phyloP scores from a whole-genome alignment of 2,113 vertebrate genomes.

The Gadus chalcogrammus region DNA sequence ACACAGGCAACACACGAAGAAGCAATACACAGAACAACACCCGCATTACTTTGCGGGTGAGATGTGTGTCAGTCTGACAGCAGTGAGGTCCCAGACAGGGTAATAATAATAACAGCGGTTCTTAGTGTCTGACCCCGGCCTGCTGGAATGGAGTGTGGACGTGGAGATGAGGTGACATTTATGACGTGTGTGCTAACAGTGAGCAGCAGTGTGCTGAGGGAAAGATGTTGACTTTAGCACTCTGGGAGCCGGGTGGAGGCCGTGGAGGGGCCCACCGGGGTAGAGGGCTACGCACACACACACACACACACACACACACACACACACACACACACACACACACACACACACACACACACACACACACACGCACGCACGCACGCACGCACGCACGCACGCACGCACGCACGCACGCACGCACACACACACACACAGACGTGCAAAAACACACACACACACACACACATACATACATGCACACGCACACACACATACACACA shows the following conservation, averaged over 20 bases:
- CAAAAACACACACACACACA: no score
- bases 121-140: conserved; percentile 20
- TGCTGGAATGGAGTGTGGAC: conserved; percentile 37
- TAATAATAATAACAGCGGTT: conserved; percentile 22
- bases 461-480: no score
- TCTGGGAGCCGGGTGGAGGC: conserved; percentile 24
- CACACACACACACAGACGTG: no score
- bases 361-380: neutral
- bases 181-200: conserved; percentile 64
- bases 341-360: neutral
- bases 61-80: no score
- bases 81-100: conserved; percentile 22
- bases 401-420: no score
- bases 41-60: no score
- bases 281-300: conserved; percentile 29
- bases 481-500: no score
- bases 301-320: conserved; percentile 10
- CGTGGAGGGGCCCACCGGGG: conserved; percentile 38
- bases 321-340: no score
- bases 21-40: no score
- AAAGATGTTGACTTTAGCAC: conserved; percentile 49
- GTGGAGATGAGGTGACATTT: conserved; percentile 66
- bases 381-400: no score
- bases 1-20: no score
- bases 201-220: conserved; percentile 40